Conservation (phyloP, 2,888 invertebrate genomes). For the Chymomyza procnemis region DNA sequence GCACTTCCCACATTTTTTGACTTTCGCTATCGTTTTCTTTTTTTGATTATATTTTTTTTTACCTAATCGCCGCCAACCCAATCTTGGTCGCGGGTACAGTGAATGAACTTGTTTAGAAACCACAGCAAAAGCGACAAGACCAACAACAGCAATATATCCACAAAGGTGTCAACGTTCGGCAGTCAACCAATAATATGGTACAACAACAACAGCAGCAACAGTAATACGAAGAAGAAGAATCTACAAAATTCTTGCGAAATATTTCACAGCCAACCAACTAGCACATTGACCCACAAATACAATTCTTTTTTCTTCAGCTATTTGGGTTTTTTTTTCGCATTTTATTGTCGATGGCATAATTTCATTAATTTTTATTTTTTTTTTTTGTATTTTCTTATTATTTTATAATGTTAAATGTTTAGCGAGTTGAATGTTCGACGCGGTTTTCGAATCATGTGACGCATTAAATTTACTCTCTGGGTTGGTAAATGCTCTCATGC, state of each 20-base stretch:
- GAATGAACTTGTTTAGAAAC: conserved; percentile 35
- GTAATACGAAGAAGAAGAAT: not conserved
- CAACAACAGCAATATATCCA: not conserved
- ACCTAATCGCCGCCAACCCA: conserved; percentile 33
- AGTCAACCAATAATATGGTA: conserved; percentile 12
- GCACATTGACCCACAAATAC: conserved; percentile 57
- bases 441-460: conserved; percentile 29
- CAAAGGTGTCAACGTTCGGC: conserved; percentile 55
- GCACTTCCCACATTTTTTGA: not conserved
- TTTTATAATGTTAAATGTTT: conserved; percentile 2
- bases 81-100: not conserved
- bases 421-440: conserved; percentile 45
- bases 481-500: not conserved
- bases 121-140: not conserved
- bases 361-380: conserved; percentile 18
- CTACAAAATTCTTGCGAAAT: conserved; percentile 21
- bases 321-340: conserved; percentile 2
- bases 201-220: not conserved
- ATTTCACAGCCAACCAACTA: conserved; percentile 27
- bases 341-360: conserved; percentile 26
- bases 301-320: conserved; percentile 6
- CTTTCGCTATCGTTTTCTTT: conserved; percentile 41
- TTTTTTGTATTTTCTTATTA: conserved; percentile 1
- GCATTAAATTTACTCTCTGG: conserved; percentile 18
- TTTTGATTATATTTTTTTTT: not conserved